Evolutionary conservation across 2,113 vertebrate species (phyloP).

Genomic region (Natator depressus): DNA sequence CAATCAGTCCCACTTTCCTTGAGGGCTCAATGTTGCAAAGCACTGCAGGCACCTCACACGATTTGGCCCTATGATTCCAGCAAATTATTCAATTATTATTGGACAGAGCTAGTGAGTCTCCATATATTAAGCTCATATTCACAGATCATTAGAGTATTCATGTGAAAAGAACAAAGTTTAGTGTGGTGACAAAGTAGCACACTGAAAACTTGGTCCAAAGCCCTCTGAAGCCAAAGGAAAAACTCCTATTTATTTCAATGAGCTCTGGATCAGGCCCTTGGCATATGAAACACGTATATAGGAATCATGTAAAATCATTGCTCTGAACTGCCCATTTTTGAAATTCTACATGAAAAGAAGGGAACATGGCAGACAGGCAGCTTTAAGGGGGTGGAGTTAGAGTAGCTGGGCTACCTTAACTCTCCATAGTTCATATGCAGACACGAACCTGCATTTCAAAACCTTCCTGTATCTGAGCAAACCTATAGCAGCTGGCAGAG

Average conservation of each 20-base stretch:
- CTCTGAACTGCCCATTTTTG: not conserved
- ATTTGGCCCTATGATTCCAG: not conserved
- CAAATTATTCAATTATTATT: not conserved
- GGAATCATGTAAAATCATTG: not conserved
- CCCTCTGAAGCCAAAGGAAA: not conserved
- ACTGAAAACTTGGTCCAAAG: not conserved
- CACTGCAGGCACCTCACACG: not conserved
- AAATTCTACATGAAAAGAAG: not conserved
- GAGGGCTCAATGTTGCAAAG: not conserved
- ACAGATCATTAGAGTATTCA: not conserved
- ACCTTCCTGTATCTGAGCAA: not conserved
- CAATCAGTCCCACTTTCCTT: not conserved
- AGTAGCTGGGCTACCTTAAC: not conserved
- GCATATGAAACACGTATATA: accelerated
- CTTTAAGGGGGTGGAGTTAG: not conserved
- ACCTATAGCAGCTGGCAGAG: not conserved
- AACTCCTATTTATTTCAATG: not conserved
- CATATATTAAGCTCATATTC: not conserved
- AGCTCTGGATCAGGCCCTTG: not conserved
- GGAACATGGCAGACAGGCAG: not conserved
- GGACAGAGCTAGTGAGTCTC: not conserved
- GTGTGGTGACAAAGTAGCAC: not conserved
- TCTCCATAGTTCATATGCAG: not conserved
- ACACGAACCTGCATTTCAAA: not conserved
- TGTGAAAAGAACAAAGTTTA: not conserved